These are phyloP conservation scores for Rugalucina vietnamica DNA, from an alignment of 2,888 invertebrate species.

Conservation along the genomic window DNA sequence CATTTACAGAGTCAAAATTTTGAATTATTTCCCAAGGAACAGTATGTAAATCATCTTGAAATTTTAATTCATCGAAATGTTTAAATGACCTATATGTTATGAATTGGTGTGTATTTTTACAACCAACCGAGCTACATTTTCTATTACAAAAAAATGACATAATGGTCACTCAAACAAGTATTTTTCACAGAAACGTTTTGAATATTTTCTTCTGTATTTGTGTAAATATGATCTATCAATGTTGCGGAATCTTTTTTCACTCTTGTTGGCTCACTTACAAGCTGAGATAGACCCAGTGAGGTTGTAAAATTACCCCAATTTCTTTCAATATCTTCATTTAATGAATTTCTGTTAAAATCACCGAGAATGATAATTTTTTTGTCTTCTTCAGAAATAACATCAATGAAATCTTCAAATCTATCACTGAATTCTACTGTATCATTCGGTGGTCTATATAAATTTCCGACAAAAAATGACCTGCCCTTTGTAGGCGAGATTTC, in stretches of 20 bases:
- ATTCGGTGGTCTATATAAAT: no score
- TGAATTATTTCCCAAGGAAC: not conserved
- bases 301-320: not conserved
- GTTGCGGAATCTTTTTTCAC: not conserved
- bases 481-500: no score
- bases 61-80: not conserved
- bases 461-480: no score
- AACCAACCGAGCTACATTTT: not conserved
- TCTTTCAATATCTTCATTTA: no score
- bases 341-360: no score
- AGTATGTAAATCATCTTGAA: not conserved
- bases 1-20: not conserved
- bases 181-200: not conserved
- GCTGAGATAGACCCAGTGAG: not conserved
- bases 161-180: not conserved
- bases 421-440: no score
- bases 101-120: not conserved
- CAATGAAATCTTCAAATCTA: no score
- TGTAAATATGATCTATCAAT: not conserved
- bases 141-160: not conserved
- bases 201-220: not conserved
- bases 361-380: no score
- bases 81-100: not conserved
- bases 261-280: not conserved
- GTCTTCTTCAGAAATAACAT: no score